Conservation (phyloP, 2,888 invertebrate genomes). For the Alcis repandata region DNA sequence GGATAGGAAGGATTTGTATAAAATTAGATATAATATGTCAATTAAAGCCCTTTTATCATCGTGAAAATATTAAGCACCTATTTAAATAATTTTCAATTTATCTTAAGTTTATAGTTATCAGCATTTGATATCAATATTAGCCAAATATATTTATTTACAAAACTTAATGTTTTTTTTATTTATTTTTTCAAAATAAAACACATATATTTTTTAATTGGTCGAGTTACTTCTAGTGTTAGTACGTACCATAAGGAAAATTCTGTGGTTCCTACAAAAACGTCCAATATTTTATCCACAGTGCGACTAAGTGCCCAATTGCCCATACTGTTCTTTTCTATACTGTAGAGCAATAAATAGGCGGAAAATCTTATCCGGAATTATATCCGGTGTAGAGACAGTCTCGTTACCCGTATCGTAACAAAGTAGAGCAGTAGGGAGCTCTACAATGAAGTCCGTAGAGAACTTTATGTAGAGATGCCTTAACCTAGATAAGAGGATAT, state of each 20-base stretch:
- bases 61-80: too few relatives aligned
- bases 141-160: too few relatives aligned
- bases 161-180: too few relatives aligned
- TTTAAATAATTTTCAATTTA: too few relatives aligned
- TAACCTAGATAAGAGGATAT: slow-evolving; percentile 41
- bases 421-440: slow-evolving; percentile 44
- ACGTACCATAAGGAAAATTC: too few relatives aligned
- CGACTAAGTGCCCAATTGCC: not conserved
- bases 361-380: slow-evolving; percentile 77
- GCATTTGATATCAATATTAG: too few relatives aligned
- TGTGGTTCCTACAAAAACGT: not conserved
- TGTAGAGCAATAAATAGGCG: slow-evolving; percentile 70
- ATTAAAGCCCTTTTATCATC: too few relatives aligned
- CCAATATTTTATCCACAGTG: not conserved
- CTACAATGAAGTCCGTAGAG: slow-evolving; percentile 40
- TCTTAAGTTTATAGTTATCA: too few relatives aligned
- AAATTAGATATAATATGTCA: too few relatives aligned
- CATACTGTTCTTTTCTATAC: slow-evolving; percentile 24
- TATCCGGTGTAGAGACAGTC: slow-evolving; percentile 67
- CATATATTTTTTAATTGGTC: too few relatives aligned
- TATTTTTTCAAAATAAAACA: too few relatives aligned
- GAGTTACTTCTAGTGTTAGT: too few relatives aligned
- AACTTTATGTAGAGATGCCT: slow-evolving; percentile 41
- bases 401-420: slow-evolving; percentile 46
- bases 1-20: not conserved